Percentiles rank a stretch among this genome's conserved stretches.
These are phyloP conservation scores for Papilio machaon DNA, from an alignment of 1,140 invertebrate genomes.

Conservation along the genomic window DNA sequence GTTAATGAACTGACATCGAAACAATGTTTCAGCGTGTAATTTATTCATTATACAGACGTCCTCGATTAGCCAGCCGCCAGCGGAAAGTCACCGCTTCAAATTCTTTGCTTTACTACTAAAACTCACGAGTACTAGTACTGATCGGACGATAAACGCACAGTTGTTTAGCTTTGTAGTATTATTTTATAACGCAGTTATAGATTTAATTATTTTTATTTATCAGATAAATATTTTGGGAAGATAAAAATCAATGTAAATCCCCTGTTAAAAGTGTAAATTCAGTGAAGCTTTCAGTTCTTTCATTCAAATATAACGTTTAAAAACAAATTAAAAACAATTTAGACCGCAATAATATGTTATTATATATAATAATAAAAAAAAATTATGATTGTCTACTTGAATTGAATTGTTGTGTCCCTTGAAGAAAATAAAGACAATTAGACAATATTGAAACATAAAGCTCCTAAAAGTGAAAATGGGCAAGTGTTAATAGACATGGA, in stretches of 20 bases:
- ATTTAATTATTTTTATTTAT: not conserved
- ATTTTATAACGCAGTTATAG: not conserved
- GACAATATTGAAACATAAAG: conserved; percentile 18
- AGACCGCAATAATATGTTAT: not conserved
- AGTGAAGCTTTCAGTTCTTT: not conserved
- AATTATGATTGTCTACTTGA: not conserved
- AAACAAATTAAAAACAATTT: not conserved
- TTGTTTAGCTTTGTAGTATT: not conserved
- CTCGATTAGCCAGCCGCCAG: conserved; percentile 70
- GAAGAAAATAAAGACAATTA: not conserved
- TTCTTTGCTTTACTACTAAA: conserved; percentile 51
- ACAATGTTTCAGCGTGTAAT: conserved; percentile 81
- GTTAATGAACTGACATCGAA: conserved; percentile 75
- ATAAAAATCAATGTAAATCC: not conserved
- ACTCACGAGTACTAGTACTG: conserved; percentile 34
- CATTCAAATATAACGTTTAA: not conserved
- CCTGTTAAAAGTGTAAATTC: not conserved
- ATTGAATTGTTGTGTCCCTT: not conserved
- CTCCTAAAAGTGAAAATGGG: conserved; percentile 9
- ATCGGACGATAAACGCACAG: not conserved
- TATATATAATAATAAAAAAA: not conserved
- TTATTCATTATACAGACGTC: conserved; percentile 80
- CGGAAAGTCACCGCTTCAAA: conserved; percentile 76
- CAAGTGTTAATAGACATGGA: conserved; percentile 61
- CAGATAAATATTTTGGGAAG: not conserved